Base-by-base conservation (phyloP, 2,888 invertebrate genomes). In the Cyclophora punctaria region DNA sequence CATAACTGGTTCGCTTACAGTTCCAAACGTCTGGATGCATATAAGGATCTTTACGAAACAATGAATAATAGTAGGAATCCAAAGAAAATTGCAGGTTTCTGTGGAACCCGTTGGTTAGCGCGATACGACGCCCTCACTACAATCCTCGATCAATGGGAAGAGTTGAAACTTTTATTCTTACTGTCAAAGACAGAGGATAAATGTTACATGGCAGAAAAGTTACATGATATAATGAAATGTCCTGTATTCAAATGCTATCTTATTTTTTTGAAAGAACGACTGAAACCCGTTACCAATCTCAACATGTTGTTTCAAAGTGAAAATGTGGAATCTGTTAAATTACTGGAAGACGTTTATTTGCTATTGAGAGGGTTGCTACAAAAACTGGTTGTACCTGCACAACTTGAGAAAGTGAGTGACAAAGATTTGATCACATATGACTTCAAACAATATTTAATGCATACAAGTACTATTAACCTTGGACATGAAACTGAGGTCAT, bases 141-240 rank as follows among this genome's bases (percentile, higher is more conserved):
- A 37, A 65, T 69, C 43, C 55, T 54, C 41, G 59, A 69, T 3
- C 69, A 70, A 48, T 69, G 66, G 71, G 66, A 71, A 6, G 58
- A 60, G 45, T 56, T 71, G 34, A 51, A 67, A 52, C 48, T 68
- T 34, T 62, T 64, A 41, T 71, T 68, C 48, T 59, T 52, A 34
- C 41, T 65, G 47, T 56, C 58, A 5, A 63, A 57, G 51, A 46
- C 57, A 34, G 52, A 62, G 44, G 62, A 66, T 6, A 58, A 61
- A 54, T 66, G 62, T 55, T 60, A 56, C 47, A 62, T 56, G 57
- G 64, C 63, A 3, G 53, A 60, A 52, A 58, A 65, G 46, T 52
- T 66, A 46, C 46, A 62, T 57, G 61, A 56, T 49, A 60, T 58
- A 34, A 60, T 64, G 59, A 35, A 41, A n/a, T 57, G 55, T 3